A percentile compares a stretch with the other conserved stretches of the same genome.
Conservation (phyloP, 1,140 invertebrate genomes). For the Stegodyphus dumicola region DNA sequence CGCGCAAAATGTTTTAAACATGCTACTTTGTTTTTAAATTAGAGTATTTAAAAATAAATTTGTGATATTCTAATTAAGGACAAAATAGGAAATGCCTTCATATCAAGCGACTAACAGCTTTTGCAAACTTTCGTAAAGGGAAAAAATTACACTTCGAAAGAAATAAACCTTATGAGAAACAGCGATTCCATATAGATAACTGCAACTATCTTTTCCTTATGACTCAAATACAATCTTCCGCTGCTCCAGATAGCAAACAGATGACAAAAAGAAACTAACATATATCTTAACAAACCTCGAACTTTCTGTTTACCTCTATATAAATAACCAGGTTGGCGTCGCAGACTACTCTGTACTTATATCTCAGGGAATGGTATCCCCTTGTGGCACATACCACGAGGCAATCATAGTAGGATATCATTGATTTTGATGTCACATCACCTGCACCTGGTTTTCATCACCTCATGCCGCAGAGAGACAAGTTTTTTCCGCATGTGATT, state of each 20-base stretch:
- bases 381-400: constrained; percentile 28
- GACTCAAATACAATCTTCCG: background rate
- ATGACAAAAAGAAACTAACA: constrained; percentile 1
- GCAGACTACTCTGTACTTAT: background rate
- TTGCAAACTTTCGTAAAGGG: too few relatives aligned
- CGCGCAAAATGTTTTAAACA: too few relatives aligned
- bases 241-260: constrained; percentile 17
- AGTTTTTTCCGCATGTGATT: background rate
- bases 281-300: constrained; percentile 16
- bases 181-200: too few relatives aligned
- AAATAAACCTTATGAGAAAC: too few relatives aligned
- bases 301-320: constrained; percentile 18
- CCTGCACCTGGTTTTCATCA: constrained; percentile 49
- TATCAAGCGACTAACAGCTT: too few relatives aligned
- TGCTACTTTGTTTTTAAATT: too few relatives aligned
- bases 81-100: too few relatives aligned
- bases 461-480: constrained; percentile 8
- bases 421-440: constrained; percentile 53
- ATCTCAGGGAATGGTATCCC: constrained; percentile 19
- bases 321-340: constrained; percentile 24
- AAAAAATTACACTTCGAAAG: too few relatives aligned
- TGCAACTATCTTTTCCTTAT: too few relatives aligned
- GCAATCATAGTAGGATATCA: constrained; percentile 45
- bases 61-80: too few relatives aligned
- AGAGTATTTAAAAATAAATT: too few relatives aligned